A percentile compares a stretch with the other conserved stretches of the same genome.
These are phyloP conservation scores for Sebastes wilsoni DNA, from an alignment of 2,797 vertebrate genomes.

Conservation along the genomic window DNA sequence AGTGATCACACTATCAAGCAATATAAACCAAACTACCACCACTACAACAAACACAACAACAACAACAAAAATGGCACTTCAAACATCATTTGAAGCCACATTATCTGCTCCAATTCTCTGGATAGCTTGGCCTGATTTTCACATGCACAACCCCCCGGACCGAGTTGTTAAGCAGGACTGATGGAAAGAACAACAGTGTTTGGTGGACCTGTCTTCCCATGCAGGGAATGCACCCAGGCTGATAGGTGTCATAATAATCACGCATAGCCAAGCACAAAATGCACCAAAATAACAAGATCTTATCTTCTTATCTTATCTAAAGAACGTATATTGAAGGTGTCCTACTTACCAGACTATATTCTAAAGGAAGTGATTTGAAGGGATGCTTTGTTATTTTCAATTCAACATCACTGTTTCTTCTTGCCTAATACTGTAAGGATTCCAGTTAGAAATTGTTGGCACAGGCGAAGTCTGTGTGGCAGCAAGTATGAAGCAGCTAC, in stretches of 20 bases:
- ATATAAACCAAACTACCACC: not conserved
- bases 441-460: conserved; percentile 6
- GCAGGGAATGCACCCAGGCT: not conserved
- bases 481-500: conserved; percentile 6
- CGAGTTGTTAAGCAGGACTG: conserved; percentile 13
- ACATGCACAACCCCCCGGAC: not conserved
- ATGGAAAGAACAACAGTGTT: conserved; percentile 22
- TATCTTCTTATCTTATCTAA: too few species aligned
- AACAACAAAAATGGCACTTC: not conserved
- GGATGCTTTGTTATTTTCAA: not conserved
- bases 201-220: conserved; percentile 3
- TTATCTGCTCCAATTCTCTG: conserved; percentile 46
- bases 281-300: not conserved
- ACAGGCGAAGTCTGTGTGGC: not conserved
- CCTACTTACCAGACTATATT: not conserved
- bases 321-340: not conserved
- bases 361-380: not conserved
- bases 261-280: conserved; percentile 8
- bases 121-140: conserved; percentile 24
- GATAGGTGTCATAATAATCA: not conserved
- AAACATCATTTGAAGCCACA: conserved; percentile 23
- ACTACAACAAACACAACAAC: not conserved
- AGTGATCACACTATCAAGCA: not conserved
- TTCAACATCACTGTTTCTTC: not conserved
- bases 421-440: not conserved